Percentiles rank a stretch among this genome's conserved stretches.
phyloP scores from a whole-genome alignment of 2,888 invertebrate genomes.

The Magallana nippona region DNA sequence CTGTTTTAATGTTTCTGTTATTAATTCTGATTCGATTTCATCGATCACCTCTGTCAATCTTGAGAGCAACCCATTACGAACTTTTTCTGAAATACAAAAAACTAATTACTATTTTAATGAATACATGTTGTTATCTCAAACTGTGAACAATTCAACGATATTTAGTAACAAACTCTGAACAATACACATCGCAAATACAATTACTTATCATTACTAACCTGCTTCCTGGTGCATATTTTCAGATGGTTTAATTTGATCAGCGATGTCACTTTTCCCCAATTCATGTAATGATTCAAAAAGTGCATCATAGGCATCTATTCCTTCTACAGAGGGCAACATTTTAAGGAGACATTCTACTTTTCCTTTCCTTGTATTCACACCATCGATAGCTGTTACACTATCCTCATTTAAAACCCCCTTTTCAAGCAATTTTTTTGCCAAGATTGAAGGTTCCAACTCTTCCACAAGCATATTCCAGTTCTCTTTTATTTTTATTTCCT shows the following conservation, averaged over 20 bases:
- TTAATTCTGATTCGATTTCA: too few relatives aligned
- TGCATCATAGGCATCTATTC: neutral
- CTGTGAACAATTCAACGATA: too few relatives aligned
- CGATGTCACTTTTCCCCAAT: neutral
- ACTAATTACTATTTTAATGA: too few relatives aligned
- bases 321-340: neutral
- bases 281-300: neutral
- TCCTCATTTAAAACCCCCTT: neutral
- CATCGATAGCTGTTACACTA: neutral
- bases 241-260: neutral
- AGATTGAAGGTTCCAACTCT: neutral
- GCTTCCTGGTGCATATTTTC: slow-evolving; percentile 6
- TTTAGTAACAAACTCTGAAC: too few relatives aligned
- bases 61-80: too few relatives aligned
- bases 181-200: too few relatives aligned
- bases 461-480: slow-evolving; percentile 6
- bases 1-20: too few relatives aligned
- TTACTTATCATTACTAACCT: neutral
- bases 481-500: neutral
- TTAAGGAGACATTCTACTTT: neutral
- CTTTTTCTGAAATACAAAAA: too few relatives aligned
- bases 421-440: neutral
- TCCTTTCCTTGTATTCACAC: neutral
- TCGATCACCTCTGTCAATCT: too few relatives aligned
- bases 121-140: too few relatives aligned